Conservation (phyloP, 2,888 invertebrate species). For the Campopleginae sp. region DNA sequence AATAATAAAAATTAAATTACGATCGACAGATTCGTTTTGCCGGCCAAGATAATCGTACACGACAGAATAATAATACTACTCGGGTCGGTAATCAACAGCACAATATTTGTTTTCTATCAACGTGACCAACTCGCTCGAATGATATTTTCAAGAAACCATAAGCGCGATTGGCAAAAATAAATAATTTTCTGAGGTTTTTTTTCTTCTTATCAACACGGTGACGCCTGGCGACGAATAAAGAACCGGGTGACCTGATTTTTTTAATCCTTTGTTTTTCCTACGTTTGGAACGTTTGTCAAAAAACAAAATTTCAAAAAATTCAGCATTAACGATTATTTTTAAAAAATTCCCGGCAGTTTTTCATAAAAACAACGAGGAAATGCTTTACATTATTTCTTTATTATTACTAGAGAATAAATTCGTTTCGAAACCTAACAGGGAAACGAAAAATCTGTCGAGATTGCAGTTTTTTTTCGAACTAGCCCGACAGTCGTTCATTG, state of each 20-base stretch:
- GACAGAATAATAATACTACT: conserved; percentile 5
- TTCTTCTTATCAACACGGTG: background rate
- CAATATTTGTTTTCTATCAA: background rate
- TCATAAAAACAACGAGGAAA: background rate
- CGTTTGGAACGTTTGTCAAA: background rate
- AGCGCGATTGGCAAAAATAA: conserved; percentile 14
- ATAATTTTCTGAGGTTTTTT: conserved; percentile 11
- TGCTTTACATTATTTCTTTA: background rate
- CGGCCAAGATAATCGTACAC: conserved; percentile 1
- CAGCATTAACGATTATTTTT: background rate
- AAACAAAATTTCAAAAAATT: background rate
- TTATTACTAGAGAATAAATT: background rate
- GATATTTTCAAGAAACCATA: background rate
- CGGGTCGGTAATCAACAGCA: background rate
- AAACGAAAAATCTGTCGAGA: background rate
- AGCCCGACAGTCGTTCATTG: too few relatives aligned
- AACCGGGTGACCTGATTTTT: conserved; percentile 24
- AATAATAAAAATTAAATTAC: conserved; percentile 57
- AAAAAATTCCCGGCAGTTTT: background rate
- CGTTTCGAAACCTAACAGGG: background rate
- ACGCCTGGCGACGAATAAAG: background rate
- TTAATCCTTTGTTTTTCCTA: background rate
- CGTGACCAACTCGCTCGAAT: background rate
- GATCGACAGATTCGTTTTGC: background rate
- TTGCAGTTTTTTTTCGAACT: background rate